These are phyloP conservation scores for Ciconia boyciana DNA, from an alignment of 2,113 vertebrate species.

Conservation along the genomic window DNA sequence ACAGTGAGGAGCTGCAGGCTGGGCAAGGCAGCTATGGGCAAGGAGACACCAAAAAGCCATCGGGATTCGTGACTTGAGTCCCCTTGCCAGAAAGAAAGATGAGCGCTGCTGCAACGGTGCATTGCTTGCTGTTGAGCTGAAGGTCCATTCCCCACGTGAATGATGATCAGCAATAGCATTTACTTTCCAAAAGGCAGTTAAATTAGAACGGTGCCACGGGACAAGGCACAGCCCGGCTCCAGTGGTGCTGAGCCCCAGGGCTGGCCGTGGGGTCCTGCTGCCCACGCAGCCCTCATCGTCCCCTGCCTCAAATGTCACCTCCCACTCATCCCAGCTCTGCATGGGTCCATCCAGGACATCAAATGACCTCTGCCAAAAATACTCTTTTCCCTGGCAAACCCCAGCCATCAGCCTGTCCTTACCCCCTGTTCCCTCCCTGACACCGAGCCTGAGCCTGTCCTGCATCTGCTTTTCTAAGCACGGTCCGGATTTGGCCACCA, in stretches of 20 bases:
- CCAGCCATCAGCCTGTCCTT: neutral
- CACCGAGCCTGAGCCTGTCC: fast-evolving
- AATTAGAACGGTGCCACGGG: fast-evolving
- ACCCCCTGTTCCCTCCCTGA: fast-evolving
- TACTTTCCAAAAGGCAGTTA: neutral
- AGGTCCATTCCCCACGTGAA: neutral
- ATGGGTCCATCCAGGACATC: neutral
- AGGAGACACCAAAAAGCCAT: neutral
- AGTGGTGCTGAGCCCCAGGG: fast-evolving
- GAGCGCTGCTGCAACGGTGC: neutral
- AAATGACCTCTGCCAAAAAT: neutral
- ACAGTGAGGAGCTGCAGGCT: neutral
- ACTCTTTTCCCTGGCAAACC: neutral
- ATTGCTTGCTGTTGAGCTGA: neutral
- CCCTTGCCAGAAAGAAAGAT: neutral
- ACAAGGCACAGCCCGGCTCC: neutral
- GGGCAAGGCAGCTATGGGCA: neutral
- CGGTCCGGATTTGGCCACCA: neutral
- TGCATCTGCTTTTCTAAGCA: neutral
- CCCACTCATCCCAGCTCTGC: neutral
- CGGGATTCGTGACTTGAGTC: neutral
- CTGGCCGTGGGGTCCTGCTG: neutral
- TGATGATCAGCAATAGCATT: neutral
- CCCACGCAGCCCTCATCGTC: fast-evolving
- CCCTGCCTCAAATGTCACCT: neutral